A percentile compares a stretch with the other conserved stretches of the same genome.
These are phyloP conservation scores for Sebastes steindachneri DNA, from an alignment of 2,797 vertebrate genomes.

Conservation along the genomic window DNA sequence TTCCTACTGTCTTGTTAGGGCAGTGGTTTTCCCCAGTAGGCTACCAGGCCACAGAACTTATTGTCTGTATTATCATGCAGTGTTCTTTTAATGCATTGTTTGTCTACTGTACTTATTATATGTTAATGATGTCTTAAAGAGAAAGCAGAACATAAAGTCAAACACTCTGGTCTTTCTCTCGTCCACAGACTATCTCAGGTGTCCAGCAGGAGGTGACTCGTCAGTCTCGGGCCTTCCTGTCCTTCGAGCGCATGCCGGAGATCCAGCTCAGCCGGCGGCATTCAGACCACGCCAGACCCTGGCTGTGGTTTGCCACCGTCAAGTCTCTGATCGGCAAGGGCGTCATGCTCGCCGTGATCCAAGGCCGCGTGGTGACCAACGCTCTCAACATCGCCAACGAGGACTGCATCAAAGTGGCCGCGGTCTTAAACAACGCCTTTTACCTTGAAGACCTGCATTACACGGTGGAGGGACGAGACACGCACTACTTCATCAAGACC, in stretches of 20 bases:
- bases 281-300: slow-evolving; percentile 85
- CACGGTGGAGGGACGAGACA: slow-evolving; percentile 95
- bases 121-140: neutral
- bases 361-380: slow-evolving; percentile 95
- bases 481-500: slow-evolving; percentile 98
- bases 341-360: slow-evolving; percentile 96
- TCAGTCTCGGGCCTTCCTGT: slow-evolving; percentile 93
- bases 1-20: neutral
- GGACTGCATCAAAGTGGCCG: slow-evolving; percentile 99
- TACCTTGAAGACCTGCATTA: slow-evolving; percentile 98
- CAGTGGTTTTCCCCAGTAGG: neutral
- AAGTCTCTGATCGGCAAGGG: slow-evolving; percentile 97
- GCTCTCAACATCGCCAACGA: slow-evolving; percentile 98
- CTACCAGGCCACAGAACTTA: neutral
- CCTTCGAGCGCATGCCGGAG: slow-evolving; percentile 96
- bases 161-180: slow-evolving; percentile 3
- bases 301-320: slow-evolving; percentile 96
- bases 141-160: neutral
- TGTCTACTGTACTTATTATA: neutral
- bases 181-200: slow-evolving; percentile 92
- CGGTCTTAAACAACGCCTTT: slow-evolving; percentile 95
- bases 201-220: slow-evolving; percentile 95
- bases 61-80: neutral
- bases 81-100: neutral
- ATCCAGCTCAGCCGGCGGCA: slow-evolving; percentile 89